Conservation (phyloP, 2,113 vertebrate genomes). For the Hippocampus mohnikei region DNA sequence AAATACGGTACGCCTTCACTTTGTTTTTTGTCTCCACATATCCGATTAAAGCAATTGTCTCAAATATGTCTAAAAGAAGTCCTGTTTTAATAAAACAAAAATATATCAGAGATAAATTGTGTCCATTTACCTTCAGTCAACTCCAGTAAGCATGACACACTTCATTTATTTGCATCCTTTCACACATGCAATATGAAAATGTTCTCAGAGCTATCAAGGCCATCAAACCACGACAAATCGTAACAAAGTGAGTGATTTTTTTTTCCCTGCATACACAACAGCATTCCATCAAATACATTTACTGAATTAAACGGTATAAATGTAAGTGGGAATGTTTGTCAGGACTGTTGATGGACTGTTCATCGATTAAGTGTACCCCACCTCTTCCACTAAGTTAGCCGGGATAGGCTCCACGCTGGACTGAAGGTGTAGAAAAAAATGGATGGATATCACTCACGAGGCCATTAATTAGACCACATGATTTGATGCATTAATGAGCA, state of each 20-base stretch:
- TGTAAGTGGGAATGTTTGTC: background rate
- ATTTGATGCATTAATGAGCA: background rate
- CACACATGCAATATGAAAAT: too few species aligned
- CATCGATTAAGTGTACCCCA: background rate
- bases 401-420: background rate
- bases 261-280: too few species aligned
- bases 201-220: too few species aligned
- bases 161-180: too few species aligned
- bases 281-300: too few species aligned
- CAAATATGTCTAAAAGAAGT: background rate
- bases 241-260: too few species aligned
- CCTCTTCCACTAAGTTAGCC: background rate
- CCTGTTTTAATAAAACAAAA: background rate
- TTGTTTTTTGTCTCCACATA: too few species aligned
- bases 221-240: too few species aligned
- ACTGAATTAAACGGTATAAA: background rate
- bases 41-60: background rate
- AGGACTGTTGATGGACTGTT: background rate
- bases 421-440: background rate
- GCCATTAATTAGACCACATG: background rate
- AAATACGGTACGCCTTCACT: too few species aligned
- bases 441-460: background rate
- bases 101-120: background rate
- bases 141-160: too few species aligned
- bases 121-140: background rate